These are phyloP conservation scores for Trinorchestia longiramus DNA, from an alignment of 1,140 invertebrate genomes.

Conservation along the genomic window DNA sequence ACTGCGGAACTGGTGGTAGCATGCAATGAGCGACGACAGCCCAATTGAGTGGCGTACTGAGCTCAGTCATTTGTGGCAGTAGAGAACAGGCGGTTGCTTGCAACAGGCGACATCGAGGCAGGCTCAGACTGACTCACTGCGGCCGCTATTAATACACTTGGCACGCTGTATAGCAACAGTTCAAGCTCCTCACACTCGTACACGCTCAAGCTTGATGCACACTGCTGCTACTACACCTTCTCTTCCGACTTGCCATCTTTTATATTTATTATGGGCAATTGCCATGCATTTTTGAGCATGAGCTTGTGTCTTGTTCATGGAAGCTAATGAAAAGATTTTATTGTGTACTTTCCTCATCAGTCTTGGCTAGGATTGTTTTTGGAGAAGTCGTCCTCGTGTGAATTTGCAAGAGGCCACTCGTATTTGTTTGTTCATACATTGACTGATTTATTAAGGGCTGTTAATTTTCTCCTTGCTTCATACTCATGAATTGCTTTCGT, in stretches of 20 bases:
- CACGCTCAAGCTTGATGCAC: not conserved
- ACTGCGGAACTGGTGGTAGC: not conserved
- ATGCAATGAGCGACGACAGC: not conserved
- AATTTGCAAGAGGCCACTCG: not conserved
- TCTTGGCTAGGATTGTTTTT: not conserved
- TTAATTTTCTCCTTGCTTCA: no score
- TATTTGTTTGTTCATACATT: no score
- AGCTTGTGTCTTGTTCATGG: not conserved
- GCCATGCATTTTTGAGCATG: not conserved
- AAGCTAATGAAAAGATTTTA: not conserved
- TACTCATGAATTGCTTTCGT: not conserved
- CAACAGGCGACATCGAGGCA: constrained; percentile 3
- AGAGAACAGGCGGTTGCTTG: not conserved
- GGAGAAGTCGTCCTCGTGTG: not conserved
- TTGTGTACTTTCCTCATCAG: not conserved
- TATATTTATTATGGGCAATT: not conserved
- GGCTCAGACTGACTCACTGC: not conserved
- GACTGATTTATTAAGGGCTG: no score
- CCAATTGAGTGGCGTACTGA: not conserved
- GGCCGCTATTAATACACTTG: constrained; percentile 34
- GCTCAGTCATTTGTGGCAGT: not conserved
- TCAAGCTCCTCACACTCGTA: constrained; percentile 26
- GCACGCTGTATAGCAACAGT: constrained; percentile 40
- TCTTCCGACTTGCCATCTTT: not conserved
- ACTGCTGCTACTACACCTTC: not conserved